Base-by-base conservation (phyloP, 1,140 invertebrate species). In the Diploscapter pachys region DNA sequence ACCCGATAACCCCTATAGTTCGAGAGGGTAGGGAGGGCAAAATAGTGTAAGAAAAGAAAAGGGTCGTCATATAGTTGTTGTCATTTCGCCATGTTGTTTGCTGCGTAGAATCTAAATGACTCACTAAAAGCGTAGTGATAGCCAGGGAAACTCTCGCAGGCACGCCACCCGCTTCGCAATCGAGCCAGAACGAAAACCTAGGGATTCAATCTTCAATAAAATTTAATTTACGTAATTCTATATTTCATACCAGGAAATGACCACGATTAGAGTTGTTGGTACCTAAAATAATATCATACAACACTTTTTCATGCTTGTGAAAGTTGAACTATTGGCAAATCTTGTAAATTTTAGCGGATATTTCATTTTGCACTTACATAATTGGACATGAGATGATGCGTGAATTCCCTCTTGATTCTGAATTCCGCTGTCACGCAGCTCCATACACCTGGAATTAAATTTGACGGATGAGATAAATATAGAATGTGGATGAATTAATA, bases 371-470 rank as follows among this genome's bases (percentile, higher is more conserved):
- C 31, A 31, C 31, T 31, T 31, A 31, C 31, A 31, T 31, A 31
- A 31, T 31, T 31, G 31, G 93, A 92, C 77, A 93, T 92, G 4
- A 94, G 85, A 84, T 93, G 92, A 84, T 93, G 92, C 5, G 92
- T 92, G 49, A 93, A 92, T 86, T 93, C 91, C n/a, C 93, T 89
- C 81, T 93, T 91, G 78, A 94, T 93, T 72, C 90, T 89, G 82
- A 94, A 92, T 84, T 91, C 92, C 0, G 92, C 89, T 4, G 89
- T 89, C 31, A 91, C 85, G 78, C 89, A 90, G 74, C 88, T 89
- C 86, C 89, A 90, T 79, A 89, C 88, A 9, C 89, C 89, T 90
- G 82, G 2, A 82, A 76, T 31, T 31, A 31, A 31, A 31, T 31
- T 31, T 31, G 31, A 31, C 31, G 31, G 31, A 31, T 31, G 31